phyloP scores from a whole-genome alignment of 2,797 vertebrate species.

The Enteromius viviparus region DNA sequence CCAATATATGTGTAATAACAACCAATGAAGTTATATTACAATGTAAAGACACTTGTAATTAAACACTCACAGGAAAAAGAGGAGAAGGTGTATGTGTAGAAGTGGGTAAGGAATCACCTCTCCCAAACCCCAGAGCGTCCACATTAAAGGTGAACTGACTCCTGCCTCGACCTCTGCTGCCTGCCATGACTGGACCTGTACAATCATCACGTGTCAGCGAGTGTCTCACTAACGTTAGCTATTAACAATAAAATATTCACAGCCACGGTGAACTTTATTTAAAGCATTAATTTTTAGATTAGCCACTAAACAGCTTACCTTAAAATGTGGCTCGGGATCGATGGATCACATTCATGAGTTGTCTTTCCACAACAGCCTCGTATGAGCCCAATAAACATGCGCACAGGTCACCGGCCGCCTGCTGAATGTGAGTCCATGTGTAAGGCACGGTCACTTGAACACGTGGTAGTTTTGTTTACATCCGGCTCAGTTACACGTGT shows the following conservation, averaged over 20 bases:
- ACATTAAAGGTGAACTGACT: conserved; percentile 60
- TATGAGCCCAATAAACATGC: background rate
- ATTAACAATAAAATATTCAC: background rate
- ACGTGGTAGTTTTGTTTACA: conserved; percentile 45
- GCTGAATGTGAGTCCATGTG: background rate
- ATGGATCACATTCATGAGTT: background rate
- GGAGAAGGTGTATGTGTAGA: conserved; percentile 54
- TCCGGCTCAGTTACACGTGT: conserved; percentile 22
- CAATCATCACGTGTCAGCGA: background rate
- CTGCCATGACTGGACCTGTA: conserved; percentile 52
- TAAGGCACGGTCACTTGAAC: background rate
- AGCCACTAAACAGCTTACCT: background rate
- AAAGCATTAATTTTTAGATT: background rate
- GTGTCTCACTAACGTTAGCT: background rate
- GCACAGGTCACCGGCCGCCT: background rate
- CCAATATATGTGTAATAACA: background rate
- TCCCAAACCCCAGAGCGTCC: conserved; percentile 60
- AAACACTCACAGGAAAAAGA: conserved; percentile 60
- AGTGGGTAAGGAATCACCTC: conserved; percentile 58
- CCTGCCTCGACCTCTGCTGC: conserved; percentile 59
- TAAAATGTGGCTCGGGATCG: background rate
- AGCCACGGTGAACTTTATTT: background rate
- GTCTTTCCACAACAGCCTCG: background rate
- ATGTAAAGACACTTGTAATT: background rate
- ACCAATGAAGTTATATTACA: background rate